Base-by-base conservation (phyloP, 2,888 invertebrate genomes). In the Hermaeophaga mercurialis region DNA sequence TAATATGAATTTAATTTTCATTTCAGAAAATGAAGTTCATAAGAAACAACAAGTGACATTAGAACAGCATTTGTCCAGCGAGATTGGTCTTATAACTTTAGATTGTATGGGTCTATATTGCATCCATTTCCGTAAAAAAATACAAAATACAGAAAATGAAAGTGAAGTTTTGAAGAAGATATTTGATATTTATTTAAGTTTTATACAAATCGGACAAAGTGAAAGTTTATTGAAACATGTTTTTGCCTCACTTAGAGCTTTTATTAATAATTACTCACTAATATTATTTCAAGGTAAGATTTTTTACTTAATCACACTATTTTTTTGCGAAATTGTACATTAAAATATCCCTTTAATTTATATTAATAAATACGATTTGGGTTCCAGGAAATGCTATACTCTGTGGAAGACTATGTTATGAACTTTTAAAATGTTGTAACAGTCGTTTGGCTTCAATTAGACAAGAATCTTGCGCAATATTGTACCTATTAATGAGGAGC, bases 401-500 rank as follows among this genome's bases (percentile, higher is more conserved):
- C 7, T 93, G 93, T 70, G 91, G 91, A 6, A 87, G 89, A 64
- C 83, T 93, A 59, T 93, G 93, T 61, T 85, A 88, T 65, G 89
- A 90, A 66, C 81, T 92, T 54, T 81, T 96, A 44, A 85, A 88
- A 60, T 89, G 92, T 69, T 95, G 94, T 74, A 94, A 89, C 75
- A 92, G 93, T 69, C 87, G 93, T 61, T 82, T 95, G 63, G 86
- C 89, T 34, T 87, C 88, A 56, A 86, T 94, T 48, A 84, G 96
- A 14, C 91, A 93, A 69, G 96, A 96, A 75, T 91, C 96, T 0
- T 94, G 94, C 69, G 94, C 94, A 39, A 87, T 95, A 18, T 81
- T 96, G 1, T 96, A 96, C 78, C 81, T 95, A 46, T 82, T 96
- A 24, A 95, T 96, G 95, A 83, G 95, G 63, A 92, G 92, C 72